These are phyloP conservation scores for Hipparchia semele DNA, from an alignment of 2,888 invertebrate species.

Conservation along the genomic window DNA sequence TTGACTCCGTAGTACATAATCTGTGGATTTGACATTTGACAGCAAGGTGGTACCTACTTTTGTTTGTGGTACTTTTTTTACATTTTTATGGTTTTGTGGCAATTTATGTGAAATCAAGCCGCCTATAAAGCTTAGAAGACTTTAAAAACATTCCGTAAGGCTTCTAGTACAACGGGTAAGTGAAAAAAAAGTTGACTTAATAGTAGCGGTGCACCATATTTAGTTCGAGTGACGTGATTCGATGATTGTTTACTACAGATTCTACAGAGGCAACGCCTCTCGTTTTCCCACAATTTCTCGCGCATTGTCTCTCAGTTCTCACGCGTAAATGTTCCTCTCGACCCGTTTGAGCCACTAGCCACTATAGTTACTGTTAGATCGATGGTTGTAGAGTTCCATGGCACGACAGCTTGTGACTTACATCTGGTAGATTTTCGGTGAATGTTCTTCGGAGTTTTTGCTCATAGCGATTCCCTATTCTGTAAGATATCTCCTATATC, in stretches of 20 bases:
- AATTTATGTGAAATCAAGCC: conserved; percentile 60
- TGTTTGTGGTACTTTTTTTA: conserved; percentile 43
- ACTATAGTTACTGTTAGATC: conserved; percentile 51
- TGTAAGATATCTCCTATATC: neutral
- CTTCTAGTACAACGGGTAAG: conserved; percentile 38
- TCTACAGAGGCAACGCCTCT: conserved; percentile 82
- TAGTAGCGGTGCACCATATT: conserved; percentile 49
- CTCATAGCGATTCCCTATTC: conserved; percentile 9
- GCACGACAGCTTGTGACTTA: conserved; percentile 54
- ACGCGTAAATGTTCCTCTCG: conserved; percentile 65
- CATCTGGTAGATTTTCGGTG: conserved; percentile 55
- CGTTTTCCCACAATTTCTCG: conserved; percentile 78
- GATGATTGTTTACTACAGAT: conserved; percentile 77
- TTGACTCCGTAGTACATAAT: too few relatives aligned
- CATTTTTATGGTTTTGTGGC: conserved; percentile 47
- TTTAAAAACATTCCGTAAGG: conserved; percentile 23
- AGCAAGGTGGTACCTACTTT: neutral
- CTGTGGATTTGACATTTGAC: neutral
- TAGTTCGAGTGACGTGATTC: conserved; percentile 74
- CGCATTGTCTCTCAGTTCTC: conserved; percentile 75
- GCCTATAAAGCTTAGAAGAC: conserved; percentile 10
- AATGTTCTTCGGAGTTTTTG: conserved; percentile 45
- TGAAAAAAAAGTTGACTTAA: conserved; percentile 14
- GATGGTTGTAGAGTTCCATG: conserved; percentile 43
- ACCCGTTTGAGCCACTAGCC: conserved; percentile 48